These are phyloP conservation scores for Dendrolimus punctatus DNA, from an alignment of 1,140 invertebrate species.

Conservation along the genomic window DNA sequence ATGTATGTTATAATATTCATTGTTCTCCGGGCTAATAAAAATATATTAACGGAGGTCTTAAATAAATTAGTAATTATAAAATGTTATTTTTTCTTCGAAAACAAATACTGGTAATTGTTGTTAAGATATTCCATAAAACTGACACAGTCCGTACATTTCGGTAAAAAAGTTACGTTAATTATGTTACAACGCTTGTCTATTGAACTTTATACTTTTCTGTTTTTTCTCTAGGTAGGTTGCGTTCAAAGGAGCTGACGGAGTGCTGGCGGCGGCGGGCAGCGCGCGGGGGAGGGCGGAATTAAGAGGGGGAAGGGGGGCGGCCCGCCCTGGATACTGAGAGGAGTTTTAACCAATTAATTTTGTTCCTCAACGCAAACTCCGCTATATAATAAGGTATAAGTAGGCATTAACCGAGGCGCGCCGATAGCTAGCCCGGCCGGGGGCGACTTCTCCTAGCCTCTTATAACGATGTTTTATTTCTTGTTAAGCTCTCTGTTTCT, in stretches of 20 bases:
- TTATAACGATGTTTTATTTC: constrained; percentile 70
- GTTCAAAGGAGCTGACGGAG: constrained; percentile 66
- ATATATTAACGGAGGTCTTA: too few species aligned
- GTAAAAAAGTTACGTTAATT: constrained; percentile 40
- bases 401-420: constrained; percentile 70
- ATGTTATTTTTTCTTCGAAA: too few species aligned
- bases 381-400: constrained; percentile 72
- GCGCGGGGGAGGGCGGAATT: constrained; percentile 50
- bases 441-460: constrained; percentile 61
- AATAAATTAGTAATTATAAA: too few species aligned
- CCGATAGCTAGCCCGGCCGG: constrained; percentile 64
- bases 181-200: constrained; percentile 51
- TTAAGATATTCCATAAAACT: too few species aligned
- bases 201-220: constrained; percentile 67
- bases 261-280: constrained; percentile 34
- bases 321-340: constrained; percentile 71
- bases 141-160: constrained; percentile 1
- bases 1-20: too few species aligned
- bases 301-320: constrained; percentile 58
- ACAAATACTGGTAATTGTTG: too few species aligned
- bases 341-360: constrained; percentile 75
- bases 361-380: constrained; percentile 73
- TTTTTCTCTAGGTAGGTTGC: constrained; percentile 69
- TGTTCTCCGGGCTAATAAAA: too few species aligned
- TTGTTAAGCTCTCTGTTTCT: constrained; percentile 71